Base-by-base conservation (phyloP, 1,140 invertebrate species). In the Heterodera carotae region DNA sequence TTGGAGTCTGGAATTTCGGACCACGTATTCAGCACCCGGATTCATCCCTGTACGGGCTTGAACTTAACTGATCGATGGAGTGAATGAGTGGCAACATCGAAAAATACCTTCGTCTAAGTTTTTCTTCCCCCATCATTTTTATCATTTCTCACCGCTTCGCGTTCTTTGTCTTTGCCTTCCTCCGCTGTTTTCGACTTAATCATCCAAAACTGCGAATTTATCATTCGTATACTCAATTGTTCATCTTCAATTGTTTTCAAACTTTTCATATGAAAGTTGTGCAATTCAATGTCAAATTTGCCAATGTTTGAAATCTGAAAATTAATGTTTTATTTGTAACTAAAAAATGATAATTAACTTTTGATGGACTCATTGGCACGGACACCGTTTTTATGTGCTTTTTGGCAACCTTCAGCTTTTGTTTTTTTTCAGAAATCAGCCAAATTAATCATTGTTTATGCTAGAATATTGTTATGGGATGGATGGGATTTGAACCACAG, bases 331-430 rank as follows among this genome's bases (percentile, higher is more conserved):
- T 18, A 22, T n/a, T 56, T 5, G 22, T 18, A 5, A 22, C 22
- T 18, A 22, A 22, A 56, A 22, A 15, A 56, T 22, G 5, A 56
- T 56, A 5, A 22, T 22, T 22, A 18, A 22, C 18, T 22, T 53
- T 22, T 3, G 4, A 18, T 22, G 48, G 48, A 18, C 48, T 18
- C 75, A 95, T 94, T 87, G 95, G 94, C 0, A 94, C 94, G 80
- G 94, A 94, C 0, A 94, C 96, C 31, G 89, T 91, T 0, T 97
- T 94, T 85, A 92, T 95, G 83, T 94, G 94, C 0, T 96, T 93
- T 87, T 93, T 96, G 92, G 91, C 93, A 34, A 90, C 91, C 68
- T 95, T 93, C 80, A 43, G 39, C 39, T 43, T 43, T 22, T 18
- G 36, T 39, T 39, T 39, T 22, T 53, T 4, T 18, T 6, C 18